A percentile compares a stretch with the other conserved stretches of the same genome.
Conservation (phyloP, 2,113 vertebrate genomes). For the Geococcyx californianus region DNA sequence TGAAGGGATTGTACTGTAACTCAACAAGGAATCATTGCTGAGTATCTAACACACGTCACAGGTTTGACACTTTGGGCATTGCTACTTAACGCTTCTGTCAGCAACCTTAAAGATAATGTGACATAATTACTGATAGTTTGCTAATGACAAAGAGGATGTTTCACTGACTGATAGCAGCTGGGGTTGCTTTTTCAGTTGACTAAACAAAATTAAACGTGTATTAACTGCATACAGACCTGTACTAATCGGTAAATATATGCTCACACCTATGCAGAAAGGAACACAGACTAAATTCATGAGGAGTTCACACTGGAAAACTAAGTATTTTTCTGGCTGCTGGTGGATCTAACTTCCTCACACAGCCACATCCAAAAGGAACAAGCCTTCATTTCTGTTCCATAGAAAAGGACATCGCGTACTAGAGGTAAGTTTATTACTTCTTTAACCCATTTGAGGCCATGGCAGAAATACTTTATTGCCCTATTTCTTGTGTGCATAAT, state of each 20-base stretch:
- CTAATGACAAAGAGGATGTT: neutral
- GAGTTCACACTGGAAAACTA: neutral
- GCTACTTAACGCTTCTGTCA: neutral
- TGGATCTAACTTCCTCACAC: neutral
- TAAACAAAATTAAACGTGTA: neutral
- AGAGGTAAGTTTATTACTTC: neutral
- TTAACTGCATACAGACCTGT: neutral
- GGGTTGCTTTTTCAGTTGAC: neutral
- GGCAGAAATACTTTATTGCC: neutral
- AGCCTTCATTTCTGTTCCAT: neutral
- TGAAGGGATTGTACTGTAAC: neutral
- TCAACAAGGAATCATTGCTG: neutral
- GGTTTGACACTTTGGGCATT: neutral
- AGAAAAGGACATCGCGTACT: neutral
- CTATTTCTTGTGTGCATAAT: neutral
- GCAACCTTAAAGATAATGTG: neutral
- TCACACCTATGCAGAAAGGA: neutral
- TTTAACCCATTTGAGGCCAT: neutral
- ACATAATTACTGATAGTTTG: neutral
- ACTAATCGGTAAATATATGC: neutral
- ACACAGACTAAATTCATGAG: neutral
- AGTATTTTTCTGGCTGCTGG: neutral
- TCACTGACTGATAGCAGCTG: neutral
- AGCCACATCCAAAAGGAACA: neutral
- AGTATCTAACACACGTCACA: accelerated